Percentiles rank a stretch among this genome's conserved stretches.
Evolutionary conservation across 2,888 invertebrate genomes (phyloP).

Genomic region (Nasonia oneida): DNA sequence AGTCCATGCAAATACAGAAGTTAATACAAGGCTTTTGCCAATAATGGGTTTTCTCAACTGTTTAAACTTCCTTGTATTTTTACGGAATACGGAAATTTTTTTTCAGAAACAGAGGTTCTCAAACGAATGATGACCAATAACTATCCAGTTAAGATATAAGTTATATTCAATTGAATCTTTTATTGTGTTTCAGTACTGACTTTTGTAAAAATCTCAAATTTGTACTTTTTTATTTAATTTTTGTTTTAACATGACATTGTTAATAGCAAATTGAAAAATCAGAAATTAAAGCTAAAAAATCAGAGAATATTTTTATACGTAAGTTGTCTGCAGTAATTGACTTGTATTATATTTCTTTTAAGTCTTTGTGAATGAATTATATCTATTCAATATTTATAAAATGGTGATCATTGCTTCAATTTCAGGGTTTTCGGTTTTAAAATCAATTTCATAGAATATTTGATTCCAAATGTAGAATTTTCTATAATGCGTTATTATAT

Average conservation of each 20-base stretch:
- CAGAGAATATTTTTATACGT: background rate
- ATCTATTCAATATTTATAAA: background rate
- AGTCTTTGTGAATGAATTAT: background rate
- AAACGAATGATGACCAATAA: no score
- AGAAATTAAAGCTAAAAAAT: no score
- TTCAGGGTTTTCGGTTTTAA: background rate
- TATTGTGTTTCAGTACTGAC: background rate
- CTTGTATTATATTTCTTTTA: background rate
- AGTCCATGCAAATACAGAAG: constrained; percentile 18
- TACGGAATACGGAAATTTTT: background rate
- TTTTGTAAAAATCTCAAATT: background rate
- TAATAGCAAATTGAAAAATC: no score
- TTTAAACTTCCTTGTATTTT: background rate
- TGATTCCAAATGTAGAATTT: background rate
- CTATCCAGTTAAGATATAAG: no score
- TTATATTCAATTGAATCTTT: no score
- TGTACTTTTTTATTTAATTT: constrained; percentile 1
- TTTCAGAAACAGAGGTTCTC: no score
- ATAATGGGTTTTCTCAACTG: background rate
- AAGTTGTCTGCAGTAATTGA: background rate
- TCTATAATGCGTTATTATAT: background rate
- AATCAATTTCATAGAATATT: background rate
- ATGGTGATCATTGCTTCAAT: background rate
- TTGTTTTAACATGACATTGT: no score
- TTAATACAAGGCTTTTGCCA: background rate